Base-by-base conservation (phyloP, 2,797 vertebrate species). In the Phataginus tetradactyla region DNA sequence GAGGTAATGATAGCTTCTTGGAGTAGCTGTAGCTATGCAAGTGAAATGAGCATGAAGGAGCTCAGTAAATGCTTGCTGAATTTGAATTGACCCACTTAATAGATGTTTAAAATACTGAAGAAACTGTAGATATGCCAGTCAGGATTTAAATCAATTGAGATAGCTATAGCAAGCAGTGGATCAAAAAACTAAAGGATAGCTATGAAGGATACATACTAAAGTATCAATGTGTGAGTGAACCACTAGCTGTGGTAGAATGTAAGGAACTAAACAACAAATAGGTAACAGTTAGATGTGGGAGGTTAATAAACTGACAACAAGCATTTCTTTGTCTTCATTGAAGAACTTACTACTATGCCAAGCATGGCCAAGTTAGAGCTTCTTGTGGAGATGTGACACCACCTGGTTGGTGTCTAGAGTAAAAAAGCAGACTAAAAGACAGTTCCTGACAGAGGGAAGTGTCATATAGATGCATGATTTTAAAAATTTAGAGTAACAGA, bases 101-200 rank as follows among this genome's bases (percentile, higher is more conserved):
- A 90, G 77, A 45, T 90, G 49, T 90, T 96, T 91, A 74, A 68
- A 95, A 94, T 20, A 72, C 51, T 72, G 59, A 79, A 78, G 75
- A 90, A 87, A 69, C 37, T 45, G 2, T 78, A 86, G 59, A 32
- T 93, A 83, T 53, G 13, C 57, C 59, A 88, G 37, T 95, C 64
- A 66, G 59, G 15, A 77, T 77, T 89, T 86, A 90, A 91, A 51
- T 85, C 32, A 93, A 8, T 69, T 75, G 72, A 84, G 20, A 68
- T 74, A 55, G 42, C 53, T 92, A 59, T 29, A 79, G 49, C 63
- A 25, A 77, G 32, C 32, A 75, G 11, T 88, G 32, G 21, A 64
- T 89, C 25, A 88, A 81, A 85, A 95, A 80, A 34, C 14, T 63
- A 53, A 85, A 39, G 90, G 14, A 55, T 68, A 55, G 10, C 80